phyloP scores from a whole-genome alignment of 2,797 vertebrate genomes.

The Chloroceryle amazona region DNA sequence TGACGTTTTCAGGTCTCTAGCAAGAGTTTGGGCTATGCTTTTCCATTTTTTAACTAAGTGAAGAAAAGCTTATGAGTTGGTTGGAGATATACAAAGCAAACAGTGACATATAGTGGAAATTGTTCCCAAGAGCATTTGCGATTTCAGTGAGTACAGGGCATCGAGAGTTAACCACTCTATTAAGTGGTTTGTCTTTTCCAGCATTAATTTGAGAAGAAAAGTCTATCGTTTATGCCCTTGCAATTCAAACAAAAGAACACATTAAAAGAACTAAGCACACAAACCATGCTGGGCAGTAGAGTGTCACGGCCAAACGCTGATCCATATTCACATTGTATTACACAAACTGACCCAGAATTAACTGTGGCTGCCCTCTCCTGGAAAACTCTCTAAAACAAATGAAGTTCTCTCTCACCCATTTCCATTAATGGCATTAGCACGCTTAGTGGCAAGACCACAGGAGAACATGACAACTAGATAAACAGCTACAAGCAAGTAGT shows the following conservation, averaged over 20 bases:
- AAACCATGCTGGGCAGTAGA: conserved; percentile 23
- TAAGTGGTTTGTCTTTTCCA: not conserved
- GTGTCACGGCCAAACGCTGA: not conserved
- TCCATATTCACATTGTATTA: conserved; percentile 21
- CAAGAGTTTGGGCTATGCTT: not conserved
- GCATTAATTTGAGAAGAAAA: conserved; percentile 46
- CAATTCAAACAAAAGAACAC: conserved; percentile 46
- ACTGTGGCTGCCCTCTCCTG: conserved; percentile 61
- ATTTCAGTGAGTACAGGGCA: not conserved
- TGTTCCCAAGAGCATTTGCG: not conserved
- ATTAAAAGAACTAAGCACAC: conserved; percentile 45
- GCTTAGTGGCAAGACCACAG: not conserved
- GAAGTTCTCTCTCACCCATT: conserved; percentile 10
- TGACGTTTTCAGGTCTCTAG: not conserved
- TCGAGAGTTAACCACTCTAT: conserved; percentile 10
- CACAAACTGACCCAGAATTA: conserved; percentile 57
- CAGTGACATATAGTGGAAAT: not conserved
- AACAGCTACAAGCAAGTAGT: not conserved
- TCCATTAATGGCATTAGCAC: conserved; percentile 30
- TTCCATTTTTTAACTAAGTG: not conserved
- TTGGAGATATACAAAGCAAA: conserved; percentile 5
- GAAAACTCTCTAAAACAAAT: conserved; percentile 48
- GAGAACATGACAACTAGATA: not conserved
- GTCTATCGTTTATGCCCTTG: not conserved
- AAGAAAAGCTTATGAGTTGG: not conserved